Evolutionary conservation across 2,797 vertebrate genomes (phyloP), one percentile per base, ranked within the genome.

Genomic region (Erpetoichthys calabaricus): DNA sequence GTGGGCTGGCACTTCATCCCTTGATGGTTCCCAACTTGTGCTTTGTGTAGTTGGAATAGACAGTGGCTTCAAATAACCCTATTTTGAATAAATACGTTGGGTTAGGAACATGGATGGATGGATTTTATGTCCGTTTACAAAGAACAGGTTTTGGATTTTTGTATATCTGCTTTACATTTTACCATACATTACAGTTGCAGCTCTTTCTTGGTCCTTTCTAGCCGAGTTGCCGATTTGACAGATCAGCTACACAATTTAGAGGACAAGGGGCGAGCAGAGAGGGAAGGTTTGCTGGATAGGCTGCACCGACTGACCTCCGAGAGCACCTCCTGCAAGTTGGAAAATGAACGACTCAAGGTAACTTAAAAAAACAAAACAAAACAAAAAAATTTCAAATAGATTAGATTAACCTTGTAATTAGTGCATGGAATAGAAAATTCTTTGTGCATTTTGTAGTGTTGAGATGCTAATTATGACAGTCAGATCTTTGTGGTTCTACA

Each of bases 341-440:
- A 96, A 56, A 92, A 91, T 3, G 90, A 94, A 66, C 80, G 70
- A 55, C 80, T 94, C 1, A 92, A 90, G 91, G 92, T 94, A 25
- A 25, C 25, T n/a, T n/a, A n/a, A n/a, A n/a, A n/a, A n/a, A n/a
- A n/a, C 44, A 42, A 68, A 45, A n/a, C 42, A 2, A 9, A n/a
- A 8, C 5, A 47, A 59, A 7, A 1, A 42, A 5, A 7, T 2
- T 60, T 57, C 47, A 7, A 44, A 47, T 47, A 41, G 62, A 0
- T 5, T 60, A 51, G 59, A 10, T 4, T 42, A 2, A n/a, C n/a
- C n/a, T n/a, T n/a, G 41, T 46, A 5, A 10, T 4, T 45, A 9
- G 4, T 44, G 47, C 2, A 0, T 5, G 6, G n/a, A 56, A 53
- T 47, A 44, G 4, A 44, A 49, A n/a, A 25, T 25, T 25, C 25